Evolutionary conservation across 2,113 vertebrate genomes (phyloP).

Genomic region (Tapirus terrestris): DNA sequence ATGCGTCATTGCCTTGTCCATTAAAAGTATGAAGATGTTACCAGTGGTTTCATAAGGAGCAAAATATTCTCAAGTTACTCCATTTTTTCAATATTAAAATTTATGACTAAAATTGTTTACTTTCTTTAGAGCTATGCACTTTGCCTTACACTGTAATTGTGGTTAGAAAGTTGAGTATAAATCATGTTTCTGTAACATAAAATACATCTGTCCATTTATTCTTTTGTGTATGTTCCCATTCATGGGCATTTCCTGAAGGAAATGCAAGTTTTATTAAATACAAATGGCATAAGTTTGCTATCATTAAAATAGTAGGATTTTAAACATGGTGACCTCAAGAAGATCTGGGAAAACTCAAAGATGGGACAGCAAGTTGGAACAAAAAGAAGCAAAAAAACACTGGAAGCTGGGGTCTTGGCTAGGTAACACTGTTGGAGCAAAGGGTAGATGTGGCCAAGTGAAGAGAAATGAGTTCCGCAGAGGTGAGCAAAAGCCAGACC

Average conservation of each 20-base stretch:
- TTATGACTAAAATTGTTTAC: neutral
- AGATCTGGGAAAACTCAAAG: neutral
- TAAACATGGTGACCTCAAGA: neutral
- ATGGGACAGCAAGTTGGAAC: neutral
- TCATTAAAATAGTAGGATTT: neutral
- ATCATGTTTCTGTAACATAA: neutral
- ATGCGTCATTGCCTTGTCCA: neutral
- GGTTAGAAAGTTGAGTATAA: neutral
- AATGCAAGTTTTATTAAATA: neutral
- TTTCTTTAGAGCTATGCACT: neutral
- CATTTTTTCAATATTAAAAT: constrained; percentile 13
- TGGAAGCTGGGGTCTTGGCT: neutral
- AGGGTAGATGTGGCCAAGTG: neutral
- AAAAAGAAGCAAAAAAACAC: neutral
- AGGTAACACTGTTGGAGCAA: neutral
- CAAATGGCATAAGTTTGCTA: neutral
- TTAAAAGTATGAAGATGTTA: neutral
- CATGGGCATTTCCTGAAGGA: neutral
- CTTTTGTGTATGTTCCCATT: neutral
- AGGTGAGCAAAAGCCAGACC: neutral
- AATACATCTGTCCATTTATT: neutral
- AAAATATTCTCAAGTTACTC: neutral
- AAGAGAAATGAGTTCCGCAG: neutral
- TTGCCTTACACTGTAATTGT: neutral
- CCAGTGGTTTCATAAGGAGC: neutral